phyloP scores from a whole-genome alignment of 2,113 vertebrate species.

The Trematocara macrostoma region DNA sequence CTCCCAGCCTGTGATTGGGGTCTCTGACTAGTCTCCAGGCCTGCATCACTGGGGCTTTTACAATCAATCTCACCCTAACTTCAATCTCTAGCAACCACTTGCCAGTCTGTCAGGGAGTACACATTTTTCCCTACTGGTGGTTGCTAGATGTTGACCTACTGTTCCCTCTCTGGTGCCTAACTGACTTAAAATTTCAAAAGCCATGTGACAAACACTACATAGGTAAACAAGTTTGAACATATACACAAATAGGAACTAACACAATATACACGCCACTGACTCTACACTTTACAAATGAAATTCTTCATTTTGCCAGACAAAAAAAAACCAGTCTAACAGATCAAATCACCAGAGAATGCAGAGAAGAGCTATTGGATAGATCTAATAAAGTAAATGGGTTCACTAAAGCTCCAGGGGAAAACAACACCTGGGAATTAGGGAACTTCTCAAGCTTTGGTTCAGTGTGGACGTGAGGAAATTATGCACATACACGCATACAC shows the following conservation, averaged over 20 bases:
- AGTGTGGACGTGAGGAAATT: neutral
- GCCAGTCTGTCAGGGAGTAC: neutral
- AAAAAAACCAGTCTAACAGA: fast-evolving
- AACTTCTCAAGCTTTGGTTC: neutral
- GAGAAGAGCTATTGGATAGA: neutral
- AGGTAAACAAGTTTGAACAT: neutral
- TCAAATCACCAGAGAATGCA: neutral
- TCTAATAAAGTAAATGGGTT: neutral
- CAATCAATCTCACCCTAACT: neutral
- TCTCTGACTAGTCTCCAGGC: neutral
- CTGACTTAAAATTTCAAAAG: neutral
- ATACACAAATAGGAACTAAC: neutral
- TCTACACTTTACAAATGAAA: neutral
- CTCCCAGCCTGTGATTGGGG: neutral
- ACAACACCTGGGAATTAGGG: neutral
- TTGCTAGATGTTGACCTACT: neutral
- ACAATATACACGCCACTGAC: too few species aligned
- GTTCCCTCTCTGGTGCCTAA: neutral
- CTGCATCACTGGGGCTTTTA: neutral
- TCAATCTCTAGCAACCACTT: neutral
- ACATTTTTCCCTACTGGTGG: neutral
- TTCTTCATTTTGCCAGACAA: neutral
- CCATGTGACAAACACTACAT: neutral
- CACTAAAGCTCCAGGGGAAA: neutral
- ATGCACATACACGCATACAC: neutral